phyloP scores from a whole-genome alignment of 2,888 invertebrate species.

The Allygus modestus region DNA sequence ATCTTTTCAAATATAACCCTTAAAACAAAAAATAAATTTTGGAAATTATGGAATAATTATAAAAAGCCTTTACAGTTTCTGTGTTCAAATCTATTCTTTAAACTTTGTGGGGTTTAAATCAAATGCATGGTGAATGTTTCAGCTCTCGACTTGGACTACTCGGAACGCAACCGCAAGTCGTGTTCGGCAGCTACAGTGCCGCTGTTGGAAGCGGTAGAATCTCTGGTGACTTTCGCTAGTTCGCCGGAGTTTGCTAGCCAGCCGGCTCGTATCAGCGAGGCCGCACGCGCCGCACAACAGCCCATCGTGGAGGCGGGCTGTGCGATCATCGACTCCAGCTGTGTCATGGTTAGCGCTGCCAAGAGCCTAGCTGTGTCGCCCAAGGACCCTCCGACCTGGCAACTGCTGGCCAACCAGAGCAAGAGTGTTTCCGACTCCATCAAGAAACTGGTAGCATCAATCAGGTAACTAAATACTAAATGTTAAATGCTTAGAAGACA shows the following conservation, averaged over 20 bases:
- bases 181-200: slow-evolving; percentile 90
- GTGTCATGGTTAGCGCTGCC: slow-evolving; percentile 93
- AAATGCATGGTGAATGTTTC: slow-evolving; percentile 39
- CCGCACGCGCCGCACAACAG: slow-evolving; percentile 90
- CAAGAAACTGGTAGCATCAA: slow-evolving; percentile 94
- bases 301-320: slow-evolving; percentile 91
- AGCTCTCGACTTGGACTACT: slow-evolving; percentile 81
- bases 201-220: slow-evolving; percentile 92
- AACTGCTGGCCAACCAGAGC: slow-evolving; percentile 94
- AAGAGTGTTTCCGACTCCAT: slow-evolving; percentile 98
- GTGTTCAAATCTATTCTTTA: neutral
- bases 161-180: slow-evolving; percentile 84
- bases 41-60: too few species aligned
- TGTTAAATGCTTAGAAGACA: too few species aligned
- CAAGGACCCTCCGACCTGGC: slow-evolving; percentile 96
- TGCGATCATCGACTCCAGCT: slow-evolving; percentile 89
- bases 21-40: too few species aligned
- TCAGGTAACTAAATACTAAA: slow-evolving; percentile 78
- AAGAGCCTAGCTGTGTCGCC: slow-evolving; percentile 93
- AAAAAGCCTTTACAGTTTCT: too few species aligned
- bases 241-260: slow-evolving; percentile 95
- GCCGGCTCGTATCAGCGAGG: slow-evolving; percentile 92
- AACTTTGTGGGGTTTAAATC: too few species aligned
- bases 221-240: slow-evolving; percentile 94
- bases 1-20: too few species aligned